Conservation (phyloP, 2,888 invertebrate genomes). For the Drosophila kanekoi region DNA sequence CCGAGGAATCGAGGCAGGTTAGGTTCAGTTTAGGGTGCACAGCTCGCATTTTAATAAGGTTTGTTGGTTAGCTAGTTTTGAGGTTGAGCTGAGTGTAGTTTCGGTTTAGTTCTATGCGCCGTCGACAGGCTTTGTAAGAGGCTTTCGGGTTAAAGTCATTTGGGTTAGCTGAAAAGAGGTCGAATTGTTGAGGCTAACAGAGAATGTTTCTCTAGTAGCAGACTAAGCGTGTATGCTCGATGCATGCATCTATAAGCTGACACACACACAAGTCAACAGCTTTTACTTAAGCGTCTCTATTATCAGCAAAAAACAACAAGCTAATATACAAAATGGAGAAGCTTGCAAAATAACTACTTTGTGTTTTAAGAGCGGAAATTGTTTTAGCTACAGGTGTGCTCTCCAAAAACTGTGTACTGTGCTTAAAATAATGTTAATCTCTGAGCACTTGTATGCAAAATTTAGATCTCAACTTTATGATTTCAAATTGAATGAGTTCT, state of each 20-base stretch:
- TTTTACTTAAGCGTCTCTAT: conserved; percentile 9
- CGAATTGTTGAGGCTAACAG: conserved; percentile 14
- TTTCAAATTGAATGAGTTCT: too few species aligned
- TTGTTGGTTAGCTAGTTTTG: conserved; percentile 80
- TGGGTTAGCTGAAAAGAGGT: conserved; percentile 42
- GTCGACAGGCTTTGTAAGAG: conserved; percentile 57
- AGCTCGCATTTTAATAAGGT: conserved; percentile 76
- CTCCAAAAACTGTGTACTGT: background rate
- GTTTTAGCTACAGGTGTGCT: background rate
- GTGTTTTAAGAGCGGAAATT: background rate
- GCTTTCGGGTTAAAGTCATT: conserved; percentile 57
- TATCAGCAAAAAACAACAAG: conserved; percentile 4
- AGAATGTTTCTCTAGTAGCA: conserved; percentile 1
- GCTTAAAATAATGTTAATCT: too few species aligned
- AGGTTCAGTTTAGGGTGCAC: conserved; percentile 45
- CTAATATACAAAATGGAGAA: background rate
- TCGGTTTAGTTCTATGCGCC: conserved; percentile 66
- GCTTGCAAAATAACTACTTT: background rate
- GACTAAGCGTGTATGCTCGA: conserved; percentile 23
- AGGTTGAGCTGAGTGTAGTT: conserved; percentile 79
- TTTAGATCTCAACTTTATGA: too few species aligned
- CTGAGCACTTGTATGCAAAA: too few species aligned
- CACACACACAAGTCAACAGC: conserved; percentile 6
- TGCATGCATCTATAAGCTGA: conserved; percentile 10
- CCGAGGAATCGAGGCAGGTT: conserved; percentile 22